Evolutionary conservation across 1,140 invertebrate species (phyloP).

Genomic region (Meloidogyne hapla): DNA sequence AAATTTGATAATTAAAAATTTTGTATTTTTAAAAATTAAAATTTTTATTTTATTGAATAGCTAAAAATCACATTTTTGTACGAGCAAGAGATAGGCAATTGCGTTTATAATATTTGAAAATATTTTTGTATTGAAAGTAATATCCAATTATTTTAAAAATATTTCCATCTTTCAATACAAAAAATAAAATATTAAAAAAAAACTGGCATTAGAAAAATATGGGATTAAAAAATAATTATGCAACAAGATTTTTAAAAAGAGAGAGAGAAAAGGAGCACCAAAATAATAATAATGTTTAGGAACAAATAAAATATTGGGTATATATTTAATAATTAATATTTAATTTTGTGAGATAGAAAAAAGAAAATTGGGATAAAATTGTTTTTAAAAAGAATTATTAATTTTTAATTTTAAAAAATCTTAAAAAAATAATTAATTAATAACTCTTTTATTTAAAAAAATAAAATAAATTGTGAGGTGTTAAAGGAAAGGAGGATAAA

Average conservation of each 20-base stretch:
- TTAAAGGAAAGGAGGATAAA: no score
- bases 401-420: no score
- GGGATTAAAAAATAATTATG: constrained; percentile 2
- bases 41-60: neutral
- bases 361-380: no score
- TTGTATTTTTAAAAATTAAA: no score
- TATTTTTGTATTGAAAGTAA: neutral
- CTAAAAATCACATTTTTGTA: constrained; percentile 1
- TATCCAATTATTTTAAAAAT: no score
- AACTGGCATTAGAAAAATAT: constrained; percentile 2
- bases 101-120: neutral
- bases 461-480: no score
- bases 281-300: constrained; percentile 1
- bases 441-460: no score
- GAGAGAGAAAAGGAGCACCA: neutral
- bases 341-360: neutral
- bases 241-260: neutral
- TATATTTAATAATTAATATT: no score
- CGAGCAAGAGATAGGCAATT: neutral
- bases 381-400: no score
- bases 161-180: neutral
- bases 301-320: neutral
- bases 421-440: no score
- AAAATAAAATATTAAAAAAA: neutral
- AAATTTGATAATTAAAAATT: no score